These are phyloP conservation scores for Amphipyra berbera DNA, from an alignment of 2,888 invertebrate species.

Conservation along the genomic window DNA sequence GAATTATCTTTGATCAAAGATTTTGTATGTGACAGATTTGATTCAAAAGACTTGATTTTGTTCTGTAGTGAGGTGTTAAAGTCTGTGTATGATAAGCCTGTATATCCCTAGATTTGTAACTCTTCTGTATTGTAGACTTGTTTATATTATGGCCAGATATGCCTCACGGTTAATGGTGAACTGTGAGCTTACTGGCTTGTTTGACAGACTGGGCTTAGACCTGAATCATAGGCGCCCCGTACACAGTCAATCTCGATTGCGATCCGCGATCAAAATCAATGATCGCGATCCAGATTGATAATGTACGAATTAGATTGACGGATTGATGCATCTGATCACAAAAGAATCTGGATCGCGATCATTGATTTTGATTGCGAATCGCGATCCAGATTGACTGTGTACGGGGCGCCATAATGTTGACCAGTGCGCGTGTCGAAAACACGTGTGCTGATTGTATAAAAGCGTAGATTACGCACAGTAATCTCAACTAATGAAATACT, in stretches of 20 bases:
- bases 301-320: too few species aligned
- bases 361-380: too few species aligned
- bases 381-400: too few species aligned
- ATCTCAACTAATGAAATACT: background rate
- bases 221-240: too few species aligned
- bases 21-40: slow-evolving; percentile 71
- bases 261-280: too few species aligned
- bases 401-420: too few species aligned
- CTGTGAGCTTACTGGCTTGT: background rate
- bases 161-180: background rate
- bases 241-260: too few species aligned
- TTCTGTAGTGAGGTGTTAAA: slow-evolving; percentile 77
- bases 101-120: slow-evolving; percentile 36
- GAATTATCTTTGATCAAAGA: slow-evolving; percentile 70
- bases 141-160: slow-evolving; percentile 13
- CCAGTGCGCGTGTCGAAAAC: background rate
- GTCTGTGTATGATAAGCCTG: slow-evolving; percentile 67
- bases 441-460: slow-evolving; percentile 14
- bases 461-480: background rate
- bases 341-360: too few species aligned
- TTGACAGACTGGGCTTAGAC: background rate
- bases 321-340: too few species aligned
- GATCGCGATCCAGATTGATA: too few species aligned
- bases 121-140: slow-evolving; percentile 25
- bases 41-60: slow-evolving; percentile 70